Evolutionary conservation across 2,797 vertebrate genomes (phyloP), one percentile per base, ranked within the genome.

Genomic region (Pipistrellus pygmaeus): DNA sequence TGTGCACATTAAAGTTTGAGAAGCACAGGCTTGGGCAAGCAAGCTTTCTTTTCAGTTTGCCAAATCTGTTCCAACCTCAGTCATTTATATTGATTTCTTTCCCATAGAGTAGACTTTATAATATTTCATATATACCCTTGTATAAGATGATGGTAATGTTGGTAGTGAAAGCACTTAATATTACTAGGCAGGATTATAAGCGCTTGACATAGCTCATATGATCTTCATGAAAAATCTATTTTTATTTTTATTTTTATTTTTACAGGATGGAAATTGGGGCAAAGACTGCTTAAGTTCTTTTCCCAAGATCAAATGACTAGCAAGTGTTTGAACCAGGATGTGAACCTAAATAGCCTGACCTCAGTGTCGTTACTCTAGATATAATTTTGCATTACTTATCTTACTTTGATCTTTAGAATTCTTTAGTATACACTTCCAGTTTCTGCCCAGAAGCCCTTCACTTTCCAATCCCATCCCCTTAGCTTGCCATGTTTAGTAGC

Each of bases 1-100:
- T 60, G 7, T 57, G n/a, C 44, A 93, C 35, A 64, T 76, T 88
- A 62, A 90, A 93, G 13, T 94, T 91, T 82, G 25, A 91, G 77
- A 92, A 87, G 14, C 8, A 25, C 38, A 69, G 51, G 14, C 35
- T 90, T 81, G 48, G 6, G 18, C 85, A 88, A 71, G 27, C 51
- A 94, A 77, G 18, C 18, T 27, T 75, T 73, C 66, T 69, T 30
- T 90, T 93, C 87, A 68, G 13, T 93, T 96, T 88, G 15, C 38
- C 64, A 73, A 41, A 68, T 11, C 44, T 66, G 12, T 84, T 14
- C 23, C 15, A 51, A 51, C 10, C 90, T 71, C 38, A 32, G 13
- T 78, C 44, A 0, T 83, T 88, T 71, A 27, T 73, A 81, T 66
- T 69, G 46, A 87, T 53, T 71, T 32, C 14, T 90, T 83, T 53